Base-by-base conservation (phyloP, 2,888 invertebrate genomes). In the Prenolepis imparis region DNA sequence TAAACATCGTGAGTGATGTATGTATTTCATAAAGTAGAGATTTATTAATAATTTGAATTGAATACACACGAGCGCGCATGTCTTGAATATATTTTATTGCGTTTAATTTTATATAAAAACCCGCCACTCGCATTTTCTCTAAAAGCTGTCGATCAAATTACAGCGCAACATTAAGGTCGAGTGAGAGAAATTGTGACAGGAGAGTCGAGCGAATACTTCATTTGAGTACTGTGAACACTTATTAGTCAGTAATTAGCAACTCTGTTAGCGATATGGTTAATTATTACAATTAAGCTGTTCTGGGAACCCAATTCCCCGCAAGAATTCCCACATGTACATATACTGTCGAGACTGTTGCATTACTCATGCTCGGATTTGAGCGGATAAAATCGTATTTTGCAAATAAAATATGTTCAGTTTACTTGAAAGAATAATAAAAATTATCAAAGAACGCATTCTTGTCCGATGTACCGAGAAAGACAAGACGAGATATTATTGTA, bases 191-290 rank as follows among this genome's bases (percentile, higher is more conserved):
- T 52, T 63, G 52, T 11, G 28, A 74, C 61, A 52, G 52, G 48
- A 73, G 74, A 63, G 32, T 3, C 18, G 9, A 52, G 75, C 44
- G 52, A 18, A 81, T 11, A 41, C 61, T 64, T 52, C 52, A 64
- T 63, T 81, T 52, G 75, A 77, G 77, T 28, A 59, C 15, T 41
- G 36, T 15, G 11, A 39, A 15, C 28, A 63, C 15, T 86, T 88
- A 85, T 89, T 90, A 90, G 84, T 74, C 72, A 28, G 63, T 84
- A 87, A 90, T 88, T 89, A 90, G 84, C 66, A 81, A 77, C 82
- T 75, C 61, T 72, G 64, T 28, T 28, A 59, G 44, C 63, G 67
- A 75, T 78, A 61, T 67, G 18, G 64, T 59, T 80, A 84, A 84
- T 74, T 57, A 72, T 88, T 81, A 78, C 85, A 85, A 89, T 88